Conservation (phyloP, 2,888 invertebrate species). For the Pharmacophagus antenor region DNA sequence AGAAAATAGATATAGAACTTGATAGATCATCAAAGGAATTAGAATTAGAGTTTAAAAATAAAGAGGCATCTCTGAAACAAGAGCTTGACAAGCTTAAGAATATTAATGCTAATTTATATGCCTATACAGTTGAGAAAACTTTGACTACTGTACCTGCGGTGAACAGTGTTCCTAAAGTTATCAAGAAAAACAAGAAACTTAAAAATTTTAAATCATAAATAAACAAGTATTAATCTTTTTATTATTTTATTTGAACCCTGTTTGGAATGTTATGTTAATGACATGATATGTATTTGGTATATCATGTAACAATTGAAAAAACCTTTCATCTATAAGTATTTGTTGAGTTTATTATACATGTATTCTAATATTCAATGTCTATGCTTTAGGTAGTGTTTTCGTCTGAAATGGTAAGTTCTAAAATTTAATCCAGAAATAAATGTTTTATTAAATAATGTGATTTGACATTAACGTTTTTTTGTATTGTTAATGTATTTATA, state of each 20-base stretch:
- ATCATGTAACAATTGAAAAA: no score
- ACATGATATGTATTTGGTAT: no score
- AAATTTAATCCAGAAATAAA: no score
- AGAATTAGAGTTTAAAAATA: slow-evolving; percentile 50
- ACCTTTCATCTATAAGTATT: no score
- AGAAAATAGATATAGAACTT: slow-evolving; percentile 37
- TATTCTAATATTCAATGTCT: no score
- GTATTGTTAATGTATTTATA: no score
- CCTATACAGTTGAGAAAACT: slow-evolving; percentile 72
- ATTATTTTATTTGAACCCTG: background rate
- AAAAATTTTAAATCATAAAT: slow-evolving; percentile 30
- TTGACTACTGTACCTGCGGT: slow-evolving; percentile 47
- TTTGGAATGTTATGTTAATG: no score
- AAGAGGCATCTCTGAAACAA: slow-evolving; percentile 56
- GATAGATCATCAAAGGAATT: slow-evolving; percentile 43
- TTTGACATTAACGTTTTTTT: no score
- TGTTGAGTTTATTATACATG: no score
- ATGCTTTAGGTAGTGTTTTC: no score
- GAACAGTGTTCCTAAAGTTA: slow-evolving; percentile 26
- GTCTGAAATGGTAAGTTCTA: no score
- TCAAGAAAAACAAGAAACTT: slow-evolving; percentile 33
- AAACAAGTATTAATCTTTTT: slow-evolving; percentile 1
- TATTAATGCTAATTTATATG: slow-evolving; percentile 82
- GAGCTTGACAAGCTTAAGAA: slow-evolving; percentile 79
- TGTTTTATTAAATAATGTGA: no score